Evolutionary conservation across 2,113 vertebrate genomes (phyloP).

Genomic region (Oenanthe melanoleuca): DNA sequence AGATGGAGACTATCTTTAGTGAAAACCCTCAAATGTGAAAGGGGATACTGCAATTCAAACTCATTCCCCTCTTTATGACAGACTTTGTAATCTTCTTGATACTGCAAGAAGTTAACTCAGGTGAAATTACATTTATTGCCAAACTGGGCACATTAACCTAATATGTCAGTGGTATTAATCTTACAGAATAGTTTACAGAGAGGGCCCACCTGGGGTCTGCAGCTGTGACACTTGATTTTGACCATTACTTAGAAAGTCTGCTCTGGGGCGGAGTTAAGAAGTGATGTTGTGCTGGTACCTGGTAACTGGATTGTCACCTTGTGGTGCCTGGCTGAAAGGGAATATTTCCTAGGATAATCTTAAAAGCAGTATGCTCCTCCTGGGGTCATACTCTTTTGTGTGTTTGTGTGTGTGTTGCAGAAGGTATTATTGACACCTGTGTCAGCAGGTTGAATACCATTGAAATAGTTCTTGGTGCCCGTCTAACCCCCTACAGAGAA

Average conservation of each 20-base stretch:
- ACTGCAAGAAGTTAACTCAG: neutral
- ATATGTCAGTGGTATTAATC: neutral
- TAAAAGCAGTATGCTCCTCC: neutral
- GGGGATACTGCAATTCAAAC: neutral
- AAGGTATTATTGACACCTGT: neutral
- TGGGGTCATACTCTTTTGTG: neutral
- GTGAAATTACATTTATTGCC: neutral
- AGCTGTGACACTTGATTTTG: neutral
- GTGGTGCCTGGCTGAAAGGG: neutral
- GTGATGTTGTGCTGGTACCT: neutral
- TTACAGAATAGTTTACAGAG: neutral
- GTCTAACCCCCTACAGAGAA: neutral
- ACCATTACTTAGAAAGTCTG: neutral
- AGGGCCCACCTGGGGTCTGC: neutral
- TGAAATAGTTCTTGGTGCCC: neutral
- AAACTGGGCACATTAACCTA: neutral
- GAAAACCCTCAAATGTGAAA: neutral
- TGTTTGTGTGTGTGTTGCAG: neutral
- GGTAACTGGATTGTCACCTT: neutral
- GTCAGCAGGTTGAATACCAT: neutral
- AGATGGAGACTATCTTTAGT: neutral
- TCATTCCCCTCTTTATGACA: neutral
- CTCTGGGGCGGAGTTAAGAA: neutral
- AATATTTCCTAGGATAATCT: neutral
- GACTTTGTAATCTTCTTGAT: neutral